phyloP scores from a whole-genome alignment of 2,113 vertebrate species.

The Saiga tatarica region DNA sequence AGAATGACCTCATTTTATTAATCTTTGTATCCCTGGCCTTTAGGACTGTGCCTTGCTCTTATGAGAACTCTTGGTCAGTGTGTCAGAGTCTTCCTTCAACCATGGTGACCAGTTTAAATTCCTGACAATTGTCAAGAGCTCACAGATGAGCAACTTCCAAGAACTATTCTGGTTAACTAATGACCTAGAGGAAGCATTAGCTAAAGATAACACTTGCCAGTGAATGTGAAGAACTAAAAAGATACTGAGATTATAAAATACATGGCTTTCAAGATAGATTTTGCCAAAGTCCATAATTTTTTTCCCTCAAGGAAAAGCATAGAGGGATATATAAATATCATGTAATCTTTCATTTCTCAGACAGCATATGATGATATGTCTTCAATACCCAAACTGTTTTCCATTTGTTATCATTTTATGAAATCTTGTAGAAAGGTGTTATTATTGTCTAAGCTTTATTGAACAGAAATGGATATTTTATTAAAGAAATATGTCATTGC shows the following conservation, averaged over 20 bases:
- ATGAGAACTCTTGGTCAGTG: not conserved
- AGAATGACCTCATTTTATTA: not conserved
- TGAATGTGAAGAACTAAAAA: not conserved
- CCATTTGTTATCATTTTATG: not conserved
- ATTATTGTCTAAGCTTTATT: not conserved
- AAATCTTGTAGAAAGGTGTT: constrained; percentile 26
- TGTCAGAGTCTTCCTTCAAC: not conserved
- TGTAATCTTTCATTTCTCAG: constrained; percentile 35
- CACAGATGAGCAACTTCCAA: constrained; percentile 21
- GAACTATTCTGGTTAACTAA: constrained; percentile 1
- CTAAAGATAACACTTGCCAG: not conserved
- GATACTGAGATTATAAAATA: constrained; percentile 29
- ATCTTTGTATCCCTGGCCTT: not conserved
- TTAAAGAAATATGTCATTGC: not conserved
- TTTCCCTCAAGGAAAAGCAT: not conserved
- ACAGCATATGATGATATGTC: not conserved
- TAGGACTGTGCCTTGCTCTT: not conserved
- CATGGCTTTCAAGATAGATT: not conserved
- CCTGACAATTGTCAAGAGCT: not conserved
- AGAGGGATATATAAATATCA: not conserved
- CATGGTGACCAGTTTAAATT: constrained; percentile 16
- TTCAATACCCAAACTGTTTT: not conserved
- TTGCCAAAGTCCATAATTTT: not conserved
- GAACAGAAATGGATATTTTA: not conserved
- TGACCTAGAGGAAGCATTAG: not conserved